A percentile compares a stretch with the other conserved stretches of the same genome.
These are phyloP conservation scores for Spinibarbus caldwelli DNA, from an alignment of 2,797 vertebrate genomes.

Conservation along the genomic window DNA sequence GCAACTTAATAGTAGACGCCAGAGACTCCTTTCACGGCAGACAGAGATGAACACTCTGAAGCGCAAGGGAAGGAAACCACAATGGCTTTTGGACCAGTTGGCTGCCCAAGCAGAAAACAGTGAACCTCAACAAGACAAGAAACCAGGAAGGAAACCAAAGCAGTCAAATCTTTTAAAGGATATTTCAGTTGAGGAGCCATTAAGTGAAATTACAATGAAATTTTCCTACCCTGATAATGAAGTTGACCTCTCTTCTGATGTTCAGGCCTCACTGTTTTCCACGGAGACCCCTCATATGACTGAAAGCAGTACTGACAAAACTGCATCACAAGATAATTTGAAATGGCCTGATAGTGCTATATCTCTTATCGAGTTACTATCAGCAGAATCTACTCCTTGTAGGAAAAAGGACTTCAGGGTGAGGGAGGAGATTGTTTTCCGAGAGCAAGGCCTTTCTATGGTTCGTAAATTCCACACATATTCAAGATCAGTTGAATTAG, in stretches of 20 bases:
- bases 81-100: conserved; percentile 80
- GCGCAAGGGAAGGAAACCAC: conserved; percentile 77
- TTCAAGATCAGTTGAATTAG: conserved; percentile 53
- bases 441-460: conserved; percentile 17
- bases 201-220: conserved; percentile 72
- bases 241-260: conserved; percentile 51
- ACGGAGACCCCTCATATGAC: conserved; percentile 65
- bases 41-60: conserved; percentile 75
- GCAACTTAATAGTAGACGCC: conserved; percentile 64
- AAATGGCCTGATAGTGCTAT: conserved; percentile 24
- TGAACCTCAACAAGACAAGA: conserved; percentile 63
- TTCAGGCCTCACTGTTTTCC: conserved; percentile 65
- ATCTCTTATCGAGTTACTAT: conserved; percentile 2
- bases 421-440: conserved; percentile 41
- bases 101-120: conserved; percentile 69
- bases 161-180: conserved; percentile 57
- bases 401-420: conserved; percentile 16
- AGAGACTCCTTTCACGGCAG: conserved; percentile 72
- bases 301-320: conserved; percentile 36
- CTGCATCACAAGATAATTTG: conserved; percentile 15
- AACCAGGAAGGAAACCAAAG: conserved; percentile 67
- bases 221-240: conserved; percentile 82
- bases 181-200: conserved; percentile 53
- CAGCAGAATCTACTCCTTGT: conserved; percentile 29
- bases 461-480: conserved; percentile 61